phyloP scores from a whole-genome alignment of 2,113 vertebrate genomes.

The Carollia perspicillata region DNA sequence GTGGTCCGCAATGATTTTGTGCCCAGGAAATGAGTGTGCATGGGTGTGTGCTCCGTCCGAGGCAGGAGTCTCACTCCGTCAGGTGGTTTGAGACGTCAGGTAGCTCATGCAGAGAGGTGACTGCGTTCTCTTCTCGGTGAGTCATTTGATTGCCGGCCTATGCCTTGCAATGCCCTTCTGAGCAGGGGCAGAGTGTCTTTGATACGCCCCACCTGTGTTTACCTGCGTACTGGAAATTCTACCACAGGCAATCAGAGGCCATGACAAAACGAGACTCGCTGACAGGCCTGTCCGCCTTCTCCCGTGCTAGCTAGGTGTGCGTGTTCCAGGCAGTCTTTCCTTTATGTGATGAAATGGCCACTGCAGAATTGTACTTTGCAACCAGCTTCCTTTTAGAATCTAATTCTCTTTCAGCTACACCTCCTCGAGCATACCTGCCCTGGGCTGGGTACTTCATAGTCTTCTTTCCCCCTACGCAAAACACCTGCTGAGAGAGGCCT shows the following conservation, averaged over 20 bases:
- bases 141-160: neutral
- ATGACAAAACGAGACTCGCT: neutral
- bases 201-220: neutral
- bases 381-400: neutral
- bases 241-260: neutral
- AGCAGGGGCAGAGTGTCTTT: neutral
- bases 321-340: neutral
- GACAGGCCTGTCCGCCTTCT: neutral
- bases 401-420: neutral
- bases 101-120: neutral
- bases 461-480: neutral
- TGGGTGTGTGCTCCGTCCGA: neutral
- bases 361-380: neutral
- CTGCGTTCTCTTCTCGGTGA: neutral
- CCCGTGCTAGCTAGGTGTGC: neutral
- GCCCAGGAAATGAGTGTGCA: neutral
- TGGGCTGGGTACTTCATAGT: neutral
- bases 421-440: neutral
- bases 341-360: neutral
- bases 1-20: neutral
- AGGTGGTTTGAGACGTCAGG: rapidly evolving
- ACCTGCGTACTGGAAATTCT: neutral
- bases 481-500: neutral
- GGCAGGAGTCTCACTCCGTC: neutral
- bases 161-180: neutral